A percentile compares a stretch with the other conserved stretches of the same genome.
phyloP scores from a whole-genome alignment of 2,113 vertebrate species.

The Engystomops pustulosus region DNA sequence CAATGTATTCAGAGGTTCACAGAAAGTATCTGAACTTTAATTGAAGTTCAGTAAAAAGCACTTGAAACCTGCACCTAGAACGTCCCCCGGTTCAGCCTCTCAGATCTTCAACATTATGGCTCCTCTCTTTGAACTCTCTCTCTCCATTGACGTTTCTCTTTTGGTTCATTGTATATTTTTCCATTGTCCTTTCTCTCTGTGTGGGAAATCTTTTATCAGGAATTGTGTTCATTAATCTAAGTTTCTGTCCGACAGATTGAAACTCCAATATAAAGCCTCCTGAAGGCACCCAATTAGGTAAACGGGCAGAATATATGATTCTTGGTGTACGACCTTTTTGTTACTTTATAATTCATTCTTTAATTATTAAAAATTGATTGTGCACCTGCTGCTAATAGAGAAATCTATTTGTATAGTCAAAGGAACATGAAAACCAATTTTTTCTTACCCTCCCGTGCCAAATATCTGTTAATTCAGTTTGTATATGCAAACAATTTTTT shows the following conservation, averaged over 20 bases:
- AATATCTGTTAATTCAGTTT: too few relatives aligned
- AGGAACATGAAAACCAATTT: background rate
- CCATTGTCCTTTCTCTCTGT: conserved; percentile 30
- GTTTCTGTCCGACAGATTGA: background rate
- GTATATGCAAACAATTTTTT: too few relatives aligned
- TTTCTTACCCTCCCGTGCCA: background rate
- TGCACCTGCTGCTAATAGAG: background rate
- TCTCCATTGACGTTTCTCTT: background rate
- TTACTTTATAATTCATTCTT: background rate
- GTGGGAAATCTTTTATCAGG: background rate
- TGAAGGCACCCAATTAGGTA: background rate
- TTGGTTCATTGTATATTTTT: conserved; percentile 15
- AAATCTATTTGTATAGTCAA: background rate
- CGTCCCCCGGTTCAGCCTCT: conserved; percentile 9
- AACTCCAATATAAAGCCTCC: background rate
- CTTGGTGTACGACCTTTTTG: background rate
- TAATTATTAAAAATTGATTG: conserved; percentile 14
- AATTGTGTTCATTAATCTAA: conserved; percentile 8
- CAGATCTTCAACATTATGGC: conserved; percentile 3
- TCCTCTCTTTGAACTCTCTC: background rate
- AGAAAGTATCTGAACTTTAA: conserved; percentile 26
- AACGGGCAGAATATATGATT: background rate
- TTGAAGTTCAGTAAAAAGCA: conserved; percentile 18
- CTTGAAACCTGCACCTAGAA: background rate
- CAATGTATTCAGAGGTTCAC: conserved; percentile 13